These are phyloP conservation scores for Dolomedes plantarius DNA, from an alignment of 2,888 invertebrate species.

Conservation along the genomic window DNA sequence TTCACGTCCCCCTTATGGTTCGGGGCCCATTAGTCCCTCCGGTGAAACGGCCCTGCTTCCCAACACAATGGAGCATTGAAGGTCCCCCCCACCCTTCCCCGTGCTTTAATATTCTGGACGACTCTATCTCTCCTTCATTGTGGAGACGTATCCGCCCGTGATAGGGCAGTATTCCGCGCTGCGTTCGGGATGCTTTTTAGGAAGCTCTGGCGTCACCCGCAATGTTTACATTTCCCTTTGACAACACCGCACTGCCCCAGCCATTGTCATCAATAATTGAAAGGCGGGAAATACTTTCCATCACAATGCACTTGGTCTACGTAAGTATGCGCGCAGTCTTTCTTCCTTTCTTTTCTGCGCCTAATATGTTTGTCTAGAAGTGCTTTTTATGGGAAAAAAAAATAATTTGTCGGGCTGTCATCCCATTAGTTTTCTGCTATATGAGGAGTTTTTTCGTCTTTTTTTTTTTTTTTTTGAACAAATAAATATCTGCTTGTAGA, in stretches of 20 bases:
- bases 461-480: too few relatives aligned
- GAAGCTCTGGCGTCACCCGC: slow-evolving; percentile 56
- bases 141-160: slow-evolving; percentile 41
- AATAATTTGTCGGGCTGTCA: background rate
- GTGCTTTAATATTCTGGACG: slow-evolving; percentile 62
- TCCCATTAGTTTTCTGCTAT: too few relatives aligned
- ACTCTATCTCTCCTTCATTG: slow-evolving; percentile 61
- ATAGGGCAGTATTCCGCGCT: slow-evolving; percentile 1
- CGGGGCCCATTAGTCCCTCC: slow-evolving; percentile 68
- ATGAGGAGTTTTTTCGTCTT: too few relatives aligned
- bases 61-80: slow-evolving; percentile 48
- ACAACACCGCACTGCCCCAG: slow-evolving; percentile 26
- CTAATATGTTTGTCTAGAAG: background rate
- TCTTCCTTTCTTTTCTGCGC: background rate
- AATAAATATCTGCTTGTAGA: too few relatives aligned
- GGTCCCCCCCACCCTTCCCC: slow-evolving; percentile 35
- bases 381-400: background rate
- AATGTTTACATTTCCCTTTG: slow-evolving; percentile 67
- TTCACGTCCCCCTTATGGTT: slow-evolving; percentile 23
- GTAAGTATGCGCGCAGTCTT: background rate
- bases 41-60: slow-evolving; percentile 51
- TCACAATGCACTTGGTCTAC: background rate
- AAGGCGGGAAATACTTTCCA: slow-evolving; percentile 18
- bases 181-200: slow-evolving; percentile 43
- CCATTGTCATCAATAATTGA: slow-evolving; percentile 28